Evolutionary conservation across 1,140 invertebrate genomes (phyloP), one percentile per base, ranked within the genome.

Genomic region (Wiebesia pumilae): DNA sequence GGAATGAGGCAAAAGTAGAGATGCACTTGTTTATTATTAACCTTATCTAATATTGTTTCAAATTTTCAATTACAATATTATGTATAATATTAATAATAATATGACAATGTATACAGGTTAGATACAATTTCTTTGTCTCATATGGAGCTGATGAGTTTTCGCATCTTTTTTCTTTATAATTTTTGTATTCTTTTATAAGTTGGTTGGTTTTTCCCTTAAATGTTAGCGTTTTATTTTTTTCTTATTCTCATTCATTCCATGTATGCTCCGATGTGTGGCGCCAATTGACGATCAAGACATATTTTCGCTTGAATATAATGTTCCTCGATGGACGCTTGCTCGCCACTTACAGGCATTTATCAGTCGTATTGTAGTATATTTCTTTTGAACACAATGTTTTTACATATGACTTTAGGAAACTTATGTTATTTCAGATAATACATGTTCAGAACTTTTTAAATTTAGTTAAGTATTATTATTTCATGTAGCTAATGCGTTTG

Each of bases 341-440:
- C 88, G 89, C 90, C 90, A 90, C 90, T 86, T 87, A 91, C 90
- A 91, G 91, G 91, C 90, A 91, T 90, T 90, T 90, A 91, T 93
- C 93, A 94, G 93, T 94, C 93, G 90, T 94, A 93, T 93, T 93
- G 92, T 93, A 93, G 91, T 93, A 93, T 93, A 93, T 92, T 93
- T 91, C 78, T 93, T 93, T 90, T 94, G 93, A 94, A 94, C 93
- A 94, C 93, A 94, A 94, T 94, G 90, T 93, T 93, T 94, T 94
- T 93, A 93, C 91, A 93, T 89, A 92, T 93, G 92, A 93, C 93
- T 91, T 93, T 93, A 94, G 93, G 93, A 93, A 94, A 93, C 92
- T 93, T 94, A 94, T 90, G 90, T 92, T 93, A 93, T 89, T 91
- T 91, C 91, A 89, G 90, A 89, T 90, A 90, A 90, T 90, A 91